Base-by-base conservation (phyloP, 2,888 invertebrate species). In the Lepetodrilus schrolli region DNA sequence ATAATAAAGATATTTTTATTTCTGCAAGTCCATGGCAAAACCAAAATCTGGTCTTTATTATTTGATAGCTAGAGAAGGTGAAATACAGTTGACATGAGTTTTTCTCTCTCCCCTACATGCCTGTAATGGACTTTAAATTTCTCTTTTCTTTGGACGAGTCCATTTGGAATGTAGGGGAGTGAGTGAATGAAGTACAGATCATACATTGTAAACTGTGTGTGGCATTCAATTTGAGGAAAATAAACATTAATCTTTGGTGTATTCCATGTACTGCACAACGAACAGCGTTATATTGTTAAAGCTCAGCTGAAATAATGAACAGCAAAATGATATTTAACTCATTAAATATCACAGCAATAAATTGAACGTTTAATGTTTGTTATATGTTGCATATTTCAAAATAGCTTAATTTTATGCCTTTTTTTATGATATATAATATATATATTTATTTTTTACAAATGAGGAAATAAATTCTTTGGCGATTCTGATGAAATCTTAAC, bases 1-100 rank as follows among this genome's bases (percentile, higher is more conserved):
- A 58, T 58, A 58, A 58, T 58, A 58, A 58, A 58, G 58, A 58
- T 58, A 58, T 58, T 58, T 58, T 58, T 58, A 58, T 58, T 58
- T 58, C 58, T 58, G 58, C 58, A 58, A 58, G 58, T 58, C 30
- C 58, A 58, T 58, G 58, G 58, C 58, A 58, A 58, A 58, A 58
- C 58, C 58, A 58, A 58, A 58, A 58, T 58, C 58, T 58, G 58
- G 58, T 58, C 58, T 58, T 26, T 58, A 58, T 58, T 58, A 58
- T 58, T 58, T 58, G 58, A 58, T 30, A 58, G 58, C 58, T 30
- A 30, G 34, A 58, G 58, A 58, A 58, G 30, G 58, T 30, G 58
- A 30, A 58, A 34, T 30, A 58, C 30, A 58, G 58, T 34, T 58
- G 58, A 30, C 17, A 58, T 58, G 58, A 13, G 30, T 2, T 43